A percentile compares a stretch with the other conserved stretches of the same genome.
These are phyloP conservation scores for Tenrec ecaudatus DNA, from an alignment of 2,113 vertebrate species.

Conservation along the genomic window DNA sequence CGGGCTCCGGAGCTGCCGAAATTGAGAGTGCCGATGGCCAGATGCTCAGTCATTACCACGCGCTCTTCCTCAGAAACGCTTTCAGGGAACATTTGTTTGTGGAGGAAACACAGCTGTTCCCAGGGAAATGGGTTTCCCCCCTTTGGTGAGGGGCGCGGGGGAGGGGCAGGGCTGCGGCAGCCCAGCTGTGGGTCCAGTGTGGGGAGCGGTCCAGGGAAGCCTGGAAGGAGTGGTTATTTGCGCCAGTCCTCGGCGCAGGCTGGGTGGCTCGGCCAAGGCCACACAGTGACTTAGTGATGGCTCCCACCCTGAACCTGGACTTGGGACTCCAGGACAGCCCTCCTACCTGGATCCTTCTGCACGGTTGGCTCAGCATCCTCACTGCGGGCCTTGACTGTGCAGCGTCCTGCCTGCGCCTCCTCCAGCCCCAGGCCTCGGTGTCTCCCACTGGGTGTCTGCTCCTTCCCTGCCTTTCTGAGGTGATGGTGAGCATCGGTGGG, in stretches of 20 bases:
- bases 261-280: neutral
- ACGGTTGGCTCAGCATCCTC: too few relatives aligned
- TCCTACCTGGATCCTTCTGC: rapidly evolving
- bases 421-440: too few relatives aligned
- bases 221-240: neutral
- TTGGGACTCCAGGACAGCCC: neutral
- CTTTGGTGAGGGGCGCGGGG: conserved; percentile 67
- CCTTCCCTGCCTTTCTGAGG: too few relatives aligned
- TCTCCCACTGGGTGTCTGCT: too few relatives aligned
- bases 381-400: too few relatives aligned
- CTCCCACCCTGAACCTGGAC: neutral
- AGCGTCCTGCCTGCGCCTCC: too few relatives aligned
- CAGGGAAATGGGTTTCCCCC: conserved; percentile 79
- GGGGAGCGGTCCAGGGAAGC: neutral
- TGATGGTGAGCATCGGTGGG: too few relatives aligned
- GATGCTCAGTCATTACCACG: conserved; percentile 86
- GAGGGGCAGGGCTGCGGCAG: neutral
- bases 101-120: conserved; percentile 87
- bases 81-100: conserved; percentile 87
- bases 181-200: neutral
- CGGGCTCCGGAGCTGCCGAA: conserved; percentile 81
- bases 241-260: neutral
- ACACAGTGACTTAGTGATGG: rapidly evolving
- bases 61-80: conserved; percentile 84
- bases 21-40: conserved; percentile 83